Evolutionary conservation across 2,888 invertebrate species (phyloP), one percentile per base, ranked within the genome.

Genomic region (Drosophila mulleri): DNA sequence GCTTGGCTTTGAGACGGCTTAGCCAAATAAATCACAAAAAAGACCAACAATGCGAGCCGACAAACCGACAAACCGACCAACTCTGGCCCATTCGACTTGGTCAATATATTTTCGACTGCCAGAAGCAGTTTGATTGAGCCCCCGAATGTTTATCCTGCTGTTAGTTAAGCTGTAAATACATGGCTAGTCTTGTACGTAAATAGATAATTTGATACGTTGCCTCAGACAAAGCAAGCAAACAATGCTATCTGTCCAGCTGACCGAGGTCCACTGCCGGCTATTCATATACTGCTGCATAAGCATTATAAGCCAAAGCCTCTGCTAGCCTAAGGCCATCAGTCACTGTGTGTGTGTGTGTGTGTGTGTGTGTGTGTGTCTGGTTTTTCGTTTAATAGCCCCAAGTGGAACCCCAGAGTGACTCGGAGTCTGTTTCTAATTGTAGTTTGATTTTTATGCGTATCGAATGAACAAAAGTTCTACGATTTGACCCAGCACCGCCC

Each of bases 371-470:
- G 6, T 16, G 39, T n/a, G 16, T 39, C 39, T 39, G 71, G 74
- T 63, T 73, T 73, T 41, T 42, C n/a, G 62, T 57, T 77, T 80
- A 75, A 78, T 77, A 82, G 86, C 70, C 71, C 67, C 70, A 47
- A 56, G 70, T 72, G 68, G 62, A 56, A 53, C 45, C 70, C 42
- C 32, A 41, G 20, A 44, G 53, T 62, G 61, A 60, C 71, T 71
- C 59, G 58, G 67, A 62, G 67, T 75, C 88, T 85, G 80, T 69
- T 80, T 80, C 86, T 86, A 86, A 86, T 86, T 86, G 86, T 89
- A 77, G 80, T 88, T 89, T 86, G 90, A 86, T 86, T 86, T 88
- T 77, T 77, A 75, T 84, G 77, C 88, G 89, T 84, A 83, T 84
- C 88, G 89, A 84, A 88, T 80, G 83, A 52, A 62, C 50, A 60